Evolutionary conservation across 1,140 invertebrate genomes (phyloP), one percentile per base, ranked within the genome.

Genomic region (Sycobia sp.): DNA sequence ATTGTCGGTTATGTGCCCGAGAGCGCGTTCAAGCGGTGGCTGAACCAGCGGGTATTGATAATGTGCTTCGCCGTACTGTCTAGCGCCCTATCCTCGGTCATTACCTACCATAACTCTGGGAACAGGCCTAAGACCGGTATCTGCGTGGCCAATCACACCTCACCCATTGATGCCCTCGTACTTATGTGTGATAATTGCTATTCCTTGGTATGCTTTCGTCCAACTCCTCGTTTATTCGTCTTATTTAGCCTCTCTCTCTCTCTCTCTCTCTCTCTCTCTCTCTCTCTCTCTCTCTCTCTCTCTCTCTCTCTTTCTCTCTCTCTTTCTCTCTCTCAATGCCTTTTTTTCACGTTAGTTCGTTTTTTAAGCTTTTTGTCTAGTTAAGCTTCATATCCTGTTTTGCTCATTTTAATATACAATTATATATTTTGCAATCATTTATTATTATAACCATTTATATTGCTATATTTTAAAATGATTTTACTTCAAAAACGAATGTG

Each of bases 91-190:
- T 94, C 93, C 8, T 89, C 92, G 38, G 93, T 96, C 67, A 90
- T 97, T 62, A 93, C 86, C 20, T 97, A 96, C 82, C 94, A 97
- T 81, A 92, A 95, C 77, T 79, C 84, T 44, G 87, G 92, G 73
- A 93, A 95, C 80, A 86, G 85, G 66, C 93, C 94, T 25, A 83
- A 85, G 62, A 83, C 82, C 58, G 95, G 96, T 32, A 99, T 99
- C 72, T 99, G 97, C 84, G 97, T 99, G 18, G 97, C 98, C 49
- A 99, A 99, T 85, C 98, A 99, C 81, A 99, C 98, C 0, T 98
- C 96, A 60, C 98, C 97, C 1, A 97, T 99, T 67, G 97, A 99
- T 83, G 96, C 96, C 41, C 86, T 99, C 59, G 90, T 99, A 65
- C 86, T 99, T 43, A 96, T 96, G 86, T 95, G 94, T 84, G 97